phyloP scores from a whole-genome alignment of 2,797 vertebrate species.

The Philypnodon macrostomus region DNA sequence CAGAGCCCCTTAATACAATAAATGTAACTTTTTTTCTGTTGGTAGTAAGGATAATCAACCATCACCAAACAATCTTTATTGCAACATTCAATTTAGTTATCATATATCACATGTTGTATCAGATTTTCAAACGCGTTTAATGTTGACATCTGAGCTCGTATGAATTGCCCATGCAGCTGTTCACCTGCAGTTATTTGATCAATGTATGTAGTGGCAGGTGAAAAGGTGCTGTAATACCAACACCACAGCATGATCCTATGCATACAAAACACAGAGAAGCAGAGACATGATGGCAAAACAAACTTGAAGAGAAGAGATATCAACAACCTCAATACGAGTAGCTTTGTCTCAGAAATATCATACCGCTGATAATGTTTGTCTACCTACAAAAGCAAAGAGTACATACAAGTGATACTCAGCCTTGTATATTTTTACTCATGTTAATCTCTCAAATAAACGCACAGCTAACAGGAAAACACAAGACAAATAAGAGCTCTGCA shows the following conservation, averaged over 20 bases:
- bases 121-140: constrained; percentile 20
- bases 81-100: too few relatives aligned
- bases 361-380: background rate
- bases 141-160: constrained; percentile 14
- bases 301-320: background rate
- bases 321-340: background rate
- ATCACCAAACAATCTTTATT: too few relatives aligned
- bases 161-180: constrained; percentile 46
- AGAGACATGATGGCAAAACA: constrained; percentile 1
- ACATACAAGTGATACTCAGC: too few relatives aligned
- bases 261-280: constrained; percentile 6
- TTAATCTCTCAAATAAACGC: background rate
- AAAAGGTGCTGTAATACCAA: constrained; percentile 28
- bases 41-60: too few relatives aligned
- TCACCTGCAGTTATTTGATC: constrained; percentile 55
- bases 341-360: constrained; percentile 5
- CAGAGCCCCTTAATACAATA: too few relatives aligned
- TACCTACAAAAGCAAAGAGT: too few relatives aligned
- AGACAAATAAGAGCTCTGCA: constrained; percentile 43
- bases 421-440: constrained; percentile 4
- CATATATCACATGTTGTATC: constrained; percentile 23
- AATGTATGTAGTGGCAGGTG: constrained; percentile 45
- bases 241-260: constrained; percentile 7
- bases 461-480: constrained; percentile 41
- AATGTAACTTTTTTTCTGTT: too few relatives aligned